These are phyloP conservation scores for Echinometra lucunter DNA, from an alignment of 53 echinoderm and acorn worm species.

Conservation along the genomic window DNA sequence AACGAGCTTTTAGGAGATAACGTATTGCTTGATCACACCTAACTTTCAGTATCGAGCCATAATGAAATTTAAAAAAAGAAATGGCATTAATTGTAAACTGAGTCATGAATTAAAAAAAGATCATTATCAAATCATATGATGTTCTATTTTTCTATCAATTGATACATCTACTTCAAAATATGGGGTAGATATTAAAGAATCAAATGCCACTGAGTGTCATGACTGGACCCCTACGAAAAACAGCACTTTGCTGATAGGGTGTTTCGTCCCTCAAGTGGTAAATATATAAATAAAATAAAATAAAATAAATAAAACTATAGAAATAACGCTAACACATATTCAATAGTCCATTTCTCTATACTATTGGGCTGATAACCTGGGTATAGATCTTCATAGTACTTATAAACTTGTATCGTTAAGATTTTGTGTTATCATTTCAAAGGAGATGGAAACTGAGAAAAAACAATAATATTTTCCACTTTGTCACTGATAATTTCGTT, in stretches of 20 bases:
- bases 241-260: too few species aligned
- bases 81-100: not conserved
- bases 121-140: not conserved
- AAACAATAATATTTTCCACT: not conserved
- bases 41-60: too few species aligned
- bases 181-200: slow-evolving; percentile 20
- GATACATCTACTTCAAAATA: not conserved
- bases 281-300: too few species aligned
- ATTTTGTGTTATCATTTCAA: too few species aligned
- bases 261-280: too few species aligned
- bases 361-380: not conserved
- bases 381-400: not conserved
- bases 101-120: not conserved
- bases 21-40: not conserved
- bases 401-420: not conserved
- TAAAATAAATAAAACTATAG: not conserved
- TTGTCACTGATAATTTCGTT: not conserved
- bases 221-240: too few species aligned
- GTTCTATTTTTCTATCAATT: not conserved
- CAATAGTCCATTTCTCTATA: not conserved
- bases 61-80: not conserved
- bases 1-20: not conserved
- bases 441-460: too few species aligned
- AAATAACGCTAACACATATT: not conserved
- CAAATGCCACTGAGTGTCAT: not conserved